phyloP scores from a whole-genome alignment of 2,888 invertebrate genomes.

The Argyresthia albistria region DNA sequence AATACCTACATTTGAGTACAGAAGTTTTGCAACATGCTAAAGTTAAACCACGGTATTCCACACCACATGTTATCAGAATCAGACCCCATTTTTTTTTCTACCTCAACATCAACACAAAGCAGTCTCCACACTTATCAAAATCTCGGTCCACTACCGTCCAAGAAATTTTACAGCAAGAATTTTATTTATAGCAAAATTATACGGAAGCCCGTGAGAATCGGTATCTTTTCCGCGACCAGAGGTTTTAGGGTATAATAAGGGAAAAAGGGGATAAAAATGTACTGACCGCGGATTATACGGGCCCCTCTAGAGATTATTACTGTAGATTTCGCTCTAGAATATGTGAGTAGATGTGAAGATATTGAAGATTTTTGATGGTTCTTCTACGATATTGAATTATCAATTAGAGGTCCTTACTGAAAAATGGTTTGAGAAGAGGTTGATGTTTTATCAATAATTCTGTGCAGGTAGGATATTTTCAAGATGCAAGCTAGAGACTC shows the following conservation, averaged over 20 bases:
- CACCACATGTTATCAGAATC: too few relatives aligned
- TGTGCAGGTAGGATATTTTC: too few relatives aligned
- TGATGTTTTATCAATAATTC: too few relatives aligned
- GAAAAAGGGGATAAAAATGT: neutral
- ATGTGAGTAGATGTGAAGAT: neutral
- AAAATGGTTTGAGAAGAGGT: too few relatives aligned
- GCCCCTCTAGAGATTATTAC: neutral
- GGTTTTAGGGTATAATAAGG: neutral
- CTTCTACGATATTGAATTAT: too few relatives aligned
- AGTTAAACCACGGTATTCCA: too few relatives aligned
- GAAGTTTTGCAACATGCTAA: too few relatives aligned
- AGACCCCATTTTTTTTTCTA: too few relatives aligned
- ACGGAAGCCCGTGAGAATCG: slow-evolving; percentile 53
- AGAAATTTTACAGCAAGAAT: slow-evolving; percentile 57
- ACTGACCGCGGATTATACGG: neutral
- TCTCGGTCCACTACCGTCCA: slow-evolving; percentile 21
- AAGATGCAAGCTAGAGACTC: too few relatives aligned
- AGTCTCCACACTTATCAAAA: neutral
- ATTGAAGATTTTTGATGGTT: neutral
- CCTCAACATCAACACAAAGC: neutral
- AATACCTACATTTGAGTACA: too few relatives aligned
- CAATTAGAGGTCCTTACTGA: too few relatives aligned
- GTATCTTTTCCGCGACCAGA: slow-evolving; percentile 14
- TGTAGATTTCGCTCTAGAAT: neutral
- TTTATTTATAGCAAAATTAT: slow-evolving; percentile 67